A percentile compares a stretch with the other conserved stretches of the same genome.
Conservation (phyloP, 2,113 vertebrate genomes). For the Petroica traversi region DNA sequence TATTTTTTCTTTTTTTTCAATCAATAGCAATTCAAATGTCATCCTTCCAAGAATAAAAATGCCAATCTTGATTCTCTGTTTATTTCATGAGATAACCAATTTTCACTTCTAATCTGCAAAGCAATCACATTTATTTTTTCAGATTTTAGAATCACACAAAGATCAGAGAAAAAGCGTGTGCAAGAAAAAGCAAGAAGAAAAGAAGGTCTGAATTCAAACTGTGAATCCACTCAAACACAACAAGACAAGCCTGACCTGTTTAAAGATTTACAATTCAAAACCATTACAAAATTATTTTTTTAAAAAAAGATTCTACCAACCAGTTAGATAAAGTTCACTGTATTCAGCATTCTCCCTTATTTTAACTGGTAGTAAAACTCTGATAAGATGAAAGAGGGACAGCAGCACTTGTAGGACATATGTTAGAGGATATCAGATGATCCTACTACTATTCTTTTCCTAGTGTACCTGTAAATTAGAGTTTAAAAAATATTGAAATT, state of each 20-base stretch:
- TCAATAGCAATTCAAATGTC: conserved; percentile 70
- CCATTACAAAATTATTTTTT: conserved; percentile 68
- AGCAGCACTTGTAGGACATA: background rate
- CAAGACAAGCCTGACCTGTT: conserved; percentile 72
- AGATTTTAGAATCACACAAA: background rate
- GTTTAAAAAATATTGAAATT: background rate
- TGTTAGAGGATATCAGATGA: background rate
- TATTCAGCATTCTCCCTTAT: background rate
- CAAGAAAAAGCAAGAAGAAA: background rate
- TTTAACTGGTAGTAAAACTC: background rate
- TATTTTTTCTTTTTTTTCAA: background rate
- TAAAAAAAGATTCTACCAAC: conserved; percentile 51
- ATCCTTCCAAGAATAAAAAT: conserved; percentile 52
- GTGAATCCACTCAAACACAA: background rate
- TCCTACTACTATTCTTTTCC: background rate
- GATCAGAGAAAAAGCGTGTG: background rate
- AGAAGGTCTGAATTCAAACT: background rate
- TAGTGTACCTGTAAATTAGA: background rate
- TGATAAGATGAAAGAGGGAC: background rate
- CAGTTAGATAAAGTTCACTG: background rate
- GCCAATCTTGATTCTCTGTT: background rate
- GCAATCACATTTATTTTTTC: conserved; percentile 29
- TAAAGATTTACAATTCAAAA: conserved; percentile 82
- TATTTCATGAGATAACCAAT: conserved; percentile 41
- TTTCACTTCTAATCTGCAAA: conserved; percentile 60